Conservation (phyloP, 1,140 invertebrate species). For the Drosophila ambigua region DNA sequence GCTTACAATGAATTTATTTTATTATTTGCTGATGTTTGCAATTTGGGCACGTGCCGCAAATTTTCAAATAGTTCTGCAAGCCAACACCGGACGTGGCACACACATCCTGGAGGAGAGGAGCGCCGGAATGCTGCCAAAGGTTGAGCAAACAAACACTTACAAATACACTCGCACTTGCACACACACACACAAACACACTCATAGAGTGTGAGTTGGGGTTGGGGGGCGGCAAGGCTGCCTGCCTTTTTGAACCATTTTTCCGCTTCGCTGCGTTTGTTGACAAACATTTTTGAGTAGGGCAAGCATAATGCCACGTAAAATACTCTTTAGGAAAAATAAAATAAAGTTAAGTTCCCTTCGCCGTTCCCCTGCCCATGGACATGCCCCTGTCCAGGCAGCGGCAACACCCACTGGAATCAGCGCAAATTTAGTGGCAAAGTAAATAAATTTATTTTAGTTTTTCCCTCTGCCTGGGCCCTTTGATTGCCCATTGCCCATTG, state of each 20-base stretch:
- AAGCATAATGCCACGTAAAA: conserved; percentile 52
- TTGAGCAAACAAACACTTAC: conserved; percentile 40
- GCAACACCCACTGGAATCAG: conserved; percentile 63
- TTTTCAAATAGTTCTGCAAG: conserved; percentile 70
- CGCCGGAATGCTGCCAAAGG: conserved; percentile 52
- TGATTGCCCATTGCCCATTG: conserved; percentile 8
- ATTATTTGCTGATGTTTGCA: conserved; percentile 83
- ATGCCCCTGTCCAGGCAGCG: background rate
- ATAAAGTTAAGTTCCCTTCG: too few relatives aligned
- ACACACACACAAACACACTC: background rate
- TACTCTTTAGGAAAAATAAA: too few relatives aligned
- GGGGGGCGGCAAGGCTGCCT: conserved; percentile 9
- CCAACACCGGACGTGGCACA: conserved; percentile 65
- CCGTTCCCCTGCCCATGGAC: background rate
- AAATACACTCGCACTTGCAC: conserved; percentile 6
- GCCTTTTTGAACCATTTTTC: conserved; percentile 57
- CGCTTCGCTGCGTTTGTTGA: conserved; percentile 76
- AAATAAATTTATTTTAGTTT: conserved; percentile 81
- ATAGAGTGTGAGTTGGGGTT: too few relatives aligned
- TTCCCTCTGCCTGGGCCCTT: conserved; percentile 24
- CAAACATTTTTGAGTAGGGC: conserved; percentile 71
- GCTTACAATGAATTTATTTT: conserved; percentile 81
- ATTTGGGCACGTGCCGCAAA: conserved; percentile 82
- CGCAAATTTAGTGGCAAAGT: conserved; percentile 80
- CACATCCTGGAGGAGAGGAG: conserved; percentile 33